Evolutionary conservation across 2,888 invertebrate genomes (phyloP), one percentile per base, ranked within the genome.

Genomic region (Barypeithes pellucidus): DNA sequence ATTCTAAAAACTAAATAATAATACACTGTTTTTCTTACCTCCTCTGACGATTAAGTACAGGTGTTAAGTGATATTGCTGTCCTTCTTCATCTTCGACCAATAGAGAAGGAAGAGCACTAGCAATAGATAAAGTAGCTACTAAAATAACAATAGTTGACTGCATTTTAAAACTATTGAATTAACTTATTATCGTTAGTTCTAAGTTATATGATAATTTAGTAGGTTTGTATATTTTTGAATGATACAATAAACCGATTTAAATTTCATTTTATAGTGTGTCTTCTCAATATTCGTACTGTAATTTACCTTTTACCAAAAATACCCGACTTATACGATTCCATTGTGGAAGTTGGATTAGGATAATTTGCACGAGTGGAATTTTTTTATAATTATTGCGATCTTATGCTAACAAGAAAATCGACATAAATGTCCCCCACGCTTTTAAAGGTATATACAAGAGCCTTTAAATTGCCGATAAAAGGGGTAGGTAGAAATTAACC

Each of bases 61-160:
- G 70, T 9, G 36, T 60, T 22, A 71, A 45, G n/a, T 59, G 33
- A 20, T 71, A 71, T 22, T 71, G 71, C 24, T 63, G 29, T 11
- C 71, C 71, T 47, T 71, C 39, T 47, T 65, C 71, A 57, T 71
- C 71, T 59, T 71, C 24, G 0, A 71, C 43, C 11, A 71, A 12
- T 29, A 71, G 9, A 14, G 61, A 29, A 1, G 71, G 59, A 12
- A 59, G 12, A 3, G 65, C 71, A 14, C 65, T 33, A 41, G 41
- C 36, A 20, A 70, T 9, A 14, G 62, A 20, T 16, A 52, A 11
- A 36, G 22, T 16, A 8, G n/a, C 57, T 29, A 18, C 57, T 18
- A 67, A 29, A 22, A 67, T 8, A n/a, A 45, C 16, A 59, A 43
- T 11, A 29, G 8, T 9, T 16, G 54, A 33, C 54, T 54, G 54